Evolutionary conservation across 2,797 vertebrate species (phyloP), one percentile per base, ranked within the genome.

Genomic region (Prunella strophiata): DNA sequence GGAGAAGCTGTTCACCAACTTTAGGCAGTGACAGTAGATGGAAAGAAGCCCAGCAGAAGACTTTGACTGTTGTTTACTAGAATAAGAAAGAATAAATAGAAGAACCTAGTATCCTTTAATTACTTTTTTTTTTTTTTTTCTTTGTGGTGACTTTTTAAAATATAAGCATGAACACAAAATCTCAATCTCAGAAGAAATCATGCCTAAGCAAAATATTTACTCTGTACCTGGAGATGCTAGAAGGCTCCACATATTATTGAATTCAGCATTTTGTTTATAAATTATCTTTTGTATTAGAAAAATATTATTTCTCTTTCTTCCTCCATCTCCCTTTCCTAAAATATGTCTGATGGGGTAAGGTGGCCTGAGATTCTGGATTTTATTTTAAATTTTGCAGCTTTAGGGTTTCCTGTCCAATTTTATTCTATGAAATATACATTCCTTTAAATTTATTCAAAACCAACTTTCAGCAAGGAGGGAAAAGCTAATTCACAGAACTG

Each of bases 291-390:
- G 4, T 40, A 15, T 29, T 22, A 40, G 18, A 48, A 48, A 57
- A 58, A n/a, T 29, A 3, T 18, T 17, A 57, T n/a, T 67, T 40
- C 1, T 43, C 27, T 63, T 55, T 11, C 23, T 48, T 76, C 43
- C 9, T 2, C 3, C 7, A 2, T 51, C 29, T n/a, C 3, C 4
- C 3, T n/a, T 70, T 79, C 25, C 13, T 52, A 16, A 70, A 88
- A 38, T 15, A 36, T 17, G 27, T 6, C 4, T 5, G 2, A 9
- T 23, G 7, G 19, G 1, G 3, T 48, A 45, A 83, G 9, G 3
- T 61, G 59, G 7, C 34, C 4, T 52, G 16, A 52, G 13, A 47
- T 57, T 84, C 70, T 78, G 3, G 6, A 62, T 79, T 7, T 1
- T 27, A 4, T 25, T 75, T 66, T 78, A 10, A 75, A 68, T 9